A percentile compares a stretch with the other conserved stretches of the same genome.
phyloP scores from a whole-genome alignment of 2,113 vertebrate genomes.

The Cebidichthys violaceus region DNA sequence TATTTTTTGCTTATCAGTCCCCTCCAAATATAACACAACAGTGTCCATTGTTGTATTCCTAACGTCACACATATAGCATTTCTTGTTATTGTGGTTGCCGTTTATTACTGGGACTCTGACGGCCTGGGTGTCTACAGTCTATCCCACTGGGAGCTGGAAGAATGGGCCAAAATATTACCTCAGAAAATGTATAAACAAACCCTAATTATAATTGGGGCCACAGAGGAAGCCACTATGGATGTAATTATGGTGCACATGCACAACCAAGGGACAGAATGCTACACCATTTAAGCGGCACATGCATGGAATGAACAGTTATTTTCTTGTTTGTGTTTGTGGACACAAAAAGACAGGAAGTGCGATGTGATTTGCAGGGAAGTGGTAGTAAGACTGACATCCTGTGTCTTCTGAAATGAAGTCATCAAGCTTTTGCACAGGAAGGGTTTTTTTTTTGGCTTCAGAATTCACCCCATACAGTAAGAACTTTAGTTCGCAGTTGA shows the following conservation, averaged over 20 bases:
- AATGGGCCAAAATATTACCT: conserved; percentile 63
- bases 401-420: conserved; percentile 45
- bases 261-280: conserved; percentile 48
- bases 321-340: conserved; percentile 63
- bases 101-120: conserved; percentile 45
- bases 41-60: conserved; percentile 68
- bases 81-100: conserved; percentile 71
- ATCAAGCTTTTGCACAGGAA: conserved; percentile 5
- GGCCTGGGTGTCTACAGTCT: conserved; percentile 51
- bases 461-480: conserved; percentile 2
- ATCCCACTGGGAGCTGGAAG: conserved; percentile 60
- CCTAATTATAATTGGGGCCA: conserved; percentile 58
- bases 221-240: conserved; percentile 45
- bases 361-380: conserved; percentile 56
- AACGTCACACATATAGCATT: conserved; percentile 47
- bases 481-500: conserved; percentile 39
- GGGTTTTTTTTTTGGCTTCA: background rate
- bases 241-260: conserved; percentile 63
- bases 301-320: conserved; percentile 50
- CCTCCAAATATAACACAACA: conserved; percentile 70
- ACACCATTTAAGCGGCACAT: conserved; percentile 44
- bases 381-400: conserved; percentile 17
- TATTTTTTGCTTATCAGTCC: conserved; percentile 69
- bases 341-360: conserved; percentile 42
- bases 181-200: conserved; percentile 67